Base-by-base conservation (phyloP, 2,797 vertebrate genomes). In the Fistularia commersonii region DNA sequence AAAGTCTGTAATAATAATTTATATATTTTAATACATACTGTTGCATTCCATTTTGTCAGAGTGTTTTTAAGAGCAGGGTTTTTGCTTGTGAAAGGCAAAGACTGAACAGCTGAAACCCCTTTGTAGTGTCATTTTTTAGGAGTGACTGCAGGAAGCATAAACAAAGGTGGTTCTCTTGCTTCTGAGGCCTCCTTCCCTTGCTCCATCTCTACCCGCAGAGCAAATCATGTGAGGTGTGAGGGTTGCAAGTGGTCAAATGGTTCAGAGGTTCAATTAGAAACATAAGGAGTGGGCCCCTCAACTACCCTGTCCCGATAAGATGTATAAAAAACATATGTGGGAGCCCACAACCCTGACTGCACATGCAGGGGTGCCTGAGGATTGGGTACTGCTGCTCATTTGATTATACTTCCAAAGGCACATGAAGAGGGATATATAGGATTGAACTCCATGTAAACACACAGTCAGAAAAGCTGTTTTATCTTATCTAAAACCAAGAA, bases 1-100 rank as follows among this genome's bases (percentile, higher is more conserved):
- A 90, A 78, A 77, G 80, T 89, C 74, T 59, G 76, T 81, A 87
- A 85, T 84, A 87, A 90, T 91, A 87, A 90, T 88, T 91, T 92
- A 90, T 84, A 87, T 71, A 82, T 79, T 82, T 84, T 80, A 77
- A 77, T 64, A 77, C 64, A 80, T 43, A 64, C 66, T 64, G 45
- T 61, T 69, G 74, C 77, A 72, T 79, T 83, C 66, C 60, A 64
- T 81, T 41, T 73, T 58, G 62, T 83, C 77, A 52, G 54, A 64
- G 32, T 72, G 60, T 71, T 65, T 69, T 57, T 69, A 55, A 75
- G 49, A 77, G 50, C 67, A 60, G 63, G 63, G 73, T 65, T 78
- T 74, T 64, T 84, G 83, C 76, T 75, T 61, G 46, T 83, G 61
- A 62, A 76, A 63, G 62, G 63, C 61, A 8, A 55, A 47, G 74